Evolutionary conservation across 1,140 invertebrate species (phyloP).

Genomic region (Zaprionus inermis): DNA sequence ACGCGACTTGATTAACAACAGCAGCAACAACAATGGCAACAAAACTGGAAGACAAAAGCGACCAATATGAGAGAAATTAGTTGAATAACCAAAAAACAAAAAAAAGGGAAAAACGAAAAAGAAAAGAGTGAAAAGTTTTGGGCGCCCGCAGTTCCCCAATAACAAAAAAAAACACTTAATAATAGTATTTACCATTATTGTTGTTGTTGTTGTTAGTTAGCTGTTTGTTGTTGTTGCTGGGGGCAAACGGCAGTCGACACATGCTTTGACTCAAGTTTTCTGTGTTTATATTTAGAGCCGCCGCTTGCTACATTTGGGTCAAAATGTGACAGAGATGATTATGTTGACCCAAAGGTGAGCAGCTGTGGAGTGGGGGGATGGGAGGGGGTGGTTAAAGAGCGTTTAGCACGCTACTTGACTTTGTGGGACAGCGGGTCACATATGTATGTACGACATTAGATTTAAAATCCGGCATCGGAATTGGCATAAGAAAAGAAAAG

Average conservation of each 20-base stretch:
- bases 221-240: slow-evolving; percentile 9
- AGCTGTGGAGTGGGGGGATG: slow-evolving; percentile 32
- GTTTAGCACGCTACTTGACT: slow-evolving; percentile 65
- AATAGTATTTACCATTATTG: slow-evolving; percentile 51
- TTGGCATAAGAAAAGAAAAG: slow-evolving; percentile 48
- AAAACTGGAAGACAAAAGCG: slow-evolving; percentile 29
- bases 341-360: slow-evolving; percentile 49
- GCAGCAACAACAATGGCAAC: not conserved
- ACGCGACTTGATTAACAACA: slow-evolving; percentile 10
- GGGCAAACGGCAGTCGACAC: slow-evolving; percentile 54
- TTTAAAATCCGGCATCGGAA: slow-evolving; percentile 11
- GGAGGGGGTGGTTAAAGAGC: slow-evolving; percentile 7
- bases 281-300: slow-evolving; percentile 60
- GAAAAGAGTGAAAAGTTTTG: slow-evolving; percentile 26
- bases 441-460: slow-evolving; percentile 28
- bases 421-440: slow-evolving; percentile 54
- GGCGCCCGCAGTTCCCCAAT: slow-evolving; percentile 20
- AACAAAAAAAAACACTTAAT: slow-evolving; percentile 58
- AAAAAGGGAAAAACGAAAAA: not conserved
- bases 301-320: slow-evolving; percentile 45
- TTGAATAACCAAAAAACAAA: slow-evolving; percentile 21
- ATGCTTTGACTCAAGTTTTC: slow-evolving; percentile 75
- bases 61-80: slow-evolving; percentile 34
- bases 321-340: slow-evolving; percentile 45
- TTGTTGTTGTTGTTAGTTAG: slow-evolving; percentile 43